Evolutionary conservation across 2,888 invertebrate species (phyloP), one percentile per base, ranked within the genome.

Genomic region (Sceliomorpha sp.): DNA sequence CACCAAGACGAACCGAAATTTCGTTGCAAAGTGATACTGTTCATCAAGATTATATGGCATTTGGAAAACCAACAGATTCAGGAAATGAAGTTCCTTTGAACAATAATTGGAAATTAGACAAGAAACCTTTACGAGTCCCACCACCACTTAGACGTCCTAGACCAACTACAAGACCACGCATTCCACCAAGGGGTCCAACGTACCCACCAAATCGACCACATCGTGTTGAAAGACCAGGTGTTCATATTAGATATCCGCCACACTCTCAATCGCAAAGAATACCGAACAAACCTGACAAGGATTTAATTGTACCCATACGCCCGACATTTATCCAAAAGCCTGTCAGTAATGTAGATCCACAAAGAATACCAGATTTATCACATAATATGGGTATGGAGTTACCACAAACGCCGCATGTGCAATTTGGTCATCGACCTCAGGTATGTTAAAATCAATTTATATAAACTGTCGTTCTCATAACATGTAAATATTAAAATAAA

Each of bases 1-100:
- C 87, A 0, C 83, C 87, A 0, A 78, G 87, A 50, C 78, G 88
- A 76, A 84, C 80, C 1, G 86, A 87, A 62, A 72, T 83, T 12
- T 73, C 81, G 0, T 29, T 67, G 1, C 63, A 80, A 2, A 58
- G 73, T 1, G 86, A 86, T 20, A 70, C 60, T 31, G 58, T 79
- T 7, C 83, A 83, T 73, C 80, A 70, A 14, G 79, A 42, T 75
- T 62, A 69, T 8, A 17, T 17, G 12, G 8, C 62, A 8, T 63
- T 77, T 5, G 74, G 72, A 2, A 83, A 81, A 26, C 62, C 60
- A 9, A 72, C 74, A 7, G 78, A 83, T 40, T 64, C 72, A 0
- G 80, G 76, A 1, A 84, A 81, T 10, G 82, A 85, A 32, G 72
- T 82, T 5, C 7, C 60, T 1, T 29, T 77, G 13, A 76, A 71